phyloP scores from a whole-genome alignment of 1,140 invertebrate species.

The Berghia stephanieae region DNA sequence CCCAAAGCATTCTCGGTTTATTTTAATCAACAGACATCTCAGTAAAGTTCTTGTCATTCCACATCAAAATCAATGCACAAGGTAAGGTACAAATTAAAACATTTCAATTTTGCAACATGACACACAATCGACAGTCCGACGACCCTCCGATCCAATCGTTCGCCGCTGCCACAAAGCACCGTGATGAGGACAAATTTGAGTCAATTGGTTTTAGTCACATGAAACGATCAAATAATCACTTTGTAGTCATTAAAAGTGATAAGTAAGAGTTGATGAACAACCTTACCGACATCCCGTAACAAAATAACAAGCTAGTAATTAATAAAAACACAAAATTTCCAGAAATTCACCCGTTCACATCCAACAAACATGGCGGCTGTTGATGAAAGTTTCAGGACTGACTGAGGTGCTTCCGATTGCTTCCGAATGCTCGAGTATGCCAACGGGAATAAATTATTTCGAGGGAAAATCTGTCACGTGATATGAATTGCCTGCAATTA shows the following conservation, averaged over 20 bases:
- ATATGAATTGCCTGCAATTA: constrained; percentile 26
- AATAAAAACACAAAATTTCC: constrained; percentile 42
- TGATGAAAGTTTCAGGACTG: constrained; percentile 87
- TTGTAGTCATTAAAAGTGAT: constrained; percentile 41
- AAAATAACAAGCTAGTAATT: constrained; percentile 29
- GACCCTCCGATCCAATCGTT: constrained; percentile 32
- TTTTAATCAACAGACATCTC: constrained; percentile 34
- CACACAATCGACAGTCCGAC: constrained; percentile 31
- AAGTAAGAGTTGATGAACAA: constrained; percentile 31
- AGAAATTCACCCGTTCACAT: constrained; percentile 68
- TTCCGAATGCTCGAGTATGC: constrained; percentile 71
- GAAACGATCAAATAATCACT: constrained; percentile 43
- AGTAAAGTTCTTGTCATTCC: no score
- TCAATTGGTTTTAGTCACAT: constrained; percentile 41
- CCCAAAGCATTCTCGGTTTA: constrained; percentile 35
- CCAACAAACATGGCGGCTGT: constrained; percentile 90
- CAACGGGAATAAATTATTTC: constrained; percentile 60
- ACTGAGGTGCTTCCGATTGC: constrained; percentile 76
- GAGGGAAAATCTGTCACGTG: constrained; percentile 49
- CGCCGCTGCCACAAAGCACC: constrained; percentile 36
- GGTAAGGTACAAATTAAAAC: constrained; percentile 27
- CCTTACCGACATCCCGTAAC: constrained; percentile 29
- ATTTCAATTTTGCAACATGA: constrained; percentile 33
- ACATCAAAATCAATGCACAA: no score
- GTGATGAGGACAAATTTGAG: constrained; percentile 27